Conservation (phyloP, 2,113 vertebrate genomes). For the Petromus typicus region DNA sequence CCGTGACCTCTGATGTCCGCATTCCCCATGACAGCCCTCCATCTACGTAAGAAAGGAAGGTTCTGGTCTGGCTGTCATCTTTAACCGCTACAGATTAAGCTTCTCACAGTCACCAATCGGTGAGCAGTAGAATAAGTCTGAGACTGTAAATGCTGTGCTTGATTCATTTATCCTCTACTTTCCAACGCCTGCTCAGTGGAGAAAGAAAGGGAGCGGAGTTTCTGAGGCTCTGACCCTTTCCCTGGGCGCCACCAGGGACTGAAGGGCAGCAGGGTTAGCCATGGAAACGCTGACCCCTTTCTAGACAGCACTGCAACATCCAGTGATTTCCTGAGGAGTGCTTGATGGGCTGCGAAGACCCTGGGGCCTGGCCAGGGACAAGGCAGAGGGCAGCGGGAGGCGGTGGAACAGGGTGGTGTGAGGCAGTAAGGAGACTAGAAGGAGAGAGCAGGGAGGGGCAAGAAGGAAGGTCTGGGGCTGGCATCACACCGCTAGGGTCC, state of each 20-base stretch:
- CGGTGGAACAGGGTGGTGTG: rapidly evolving
- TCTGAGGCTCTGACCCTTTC: neutral
- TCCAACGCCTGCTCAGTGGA: neutral
- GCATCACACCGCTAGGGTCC: neutral
- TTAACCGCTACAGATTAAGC: neutral
- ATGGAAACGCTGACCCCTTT: conserved; percentile 60
- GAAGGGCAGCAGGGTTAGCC: neutral
- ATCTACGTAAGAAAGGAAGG: no score
- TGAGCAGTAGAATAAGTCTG: neutral
- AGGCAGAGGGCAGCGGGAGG: neutral
- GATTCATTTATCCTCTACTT: neutral
- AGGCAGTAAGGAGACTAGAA: no score
- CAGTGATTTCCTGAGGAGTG: neutral
- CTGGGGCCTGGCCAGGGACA: neutral
- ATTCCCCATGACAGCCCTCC: neutral
- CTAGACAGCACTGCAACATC: conserved; percentile 47
- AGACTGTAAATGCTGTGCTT: neutral
- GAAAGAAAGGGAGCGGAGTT: neutral
- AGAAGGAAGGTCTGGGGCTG: neutral
- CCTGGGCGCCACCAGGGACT: neutral
- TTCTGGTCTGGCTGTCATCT: neutral
- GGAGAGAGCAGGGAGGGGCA: no score
- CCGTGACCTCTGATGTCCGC: neutral
- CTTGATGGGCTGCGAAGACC: neutral
- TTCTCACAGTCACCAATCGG: neutral